These are phyloP conservation scores for Salarias fasciatus DNA, from an alignment of 2,797 vertebrate genomes.

Conservation along the genomic window DNA sequence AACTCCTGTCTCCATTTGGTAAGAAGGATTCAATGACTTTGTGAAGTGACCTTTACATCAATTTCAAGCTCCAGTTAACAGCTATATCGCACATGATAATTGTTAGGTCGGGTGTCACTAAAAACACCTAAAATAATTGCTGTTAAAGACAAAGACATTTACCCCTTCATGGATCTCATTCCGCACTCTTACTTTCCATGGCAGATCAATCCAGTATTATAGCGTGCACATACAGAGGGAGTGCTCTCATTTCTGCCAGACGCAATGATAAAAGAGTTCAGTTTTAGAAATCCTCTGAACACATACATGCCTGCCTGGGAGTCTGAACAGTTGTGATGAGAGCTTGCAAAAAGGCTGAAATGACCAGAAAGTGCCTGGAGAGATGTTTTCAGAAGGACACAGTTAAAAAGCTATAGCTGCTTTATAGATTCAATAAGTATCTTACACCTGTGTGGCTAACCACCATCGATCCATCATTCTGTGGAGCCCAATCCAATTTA, in stretches of 20 bases:
- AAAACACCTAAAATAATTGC: constrained; percentile 67
- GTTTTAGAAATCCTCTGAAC: constrained; percentile 18
- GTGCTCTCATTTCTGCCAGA: constrained; percentile 21
- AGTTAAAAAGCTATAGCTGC: constrained; percentile 71
- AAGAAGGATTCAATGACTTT: constrained; percentile 32
- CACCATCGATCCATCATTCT: constrained; percentile 82
- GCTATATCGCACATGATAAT: constrained; percentile 69
- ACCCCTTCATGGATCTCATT: constrained; percentile 24
- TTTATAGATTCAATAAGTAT: constrained; percentile 81
- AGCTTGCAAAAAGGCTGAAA: constrained; percentile 46
- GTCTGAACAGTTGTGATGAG: constrained; percentile 28
- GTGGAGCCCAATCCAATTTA: constrained; percentile 80
- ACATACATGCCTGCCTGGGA: constrained; percentile 17
- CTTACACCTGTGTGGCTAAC: constrained; percentile 80
- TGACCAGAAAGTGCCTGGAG: constrained; percentile 63
- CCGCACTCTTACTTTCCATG: constrained; percentile 14
- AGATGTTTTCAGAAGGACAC: constrained; percentile 69
- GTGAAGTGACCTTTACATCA: constrained; percentile 74
- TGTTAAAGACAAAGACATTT: constrained; percentile 56
- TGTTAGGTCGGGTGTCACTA: constrained; percentile 72
- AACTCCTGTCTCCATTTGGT: constrained; percentile 26
- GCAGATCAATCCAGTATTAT: constrained; percentile 29
- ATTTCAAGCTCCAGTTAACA: constrained; percentile 76
- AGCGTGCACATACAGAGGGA: neutral
- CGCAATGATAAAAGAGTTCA: neutral